A percentile compares a stretch with the other conserved stretches of the same genome.
These are phyloP conservation scores for Colistium nudipinnis DNA, from an alignment of 2,113 vertebrate species.

Conservation along the genomic window DNA sequence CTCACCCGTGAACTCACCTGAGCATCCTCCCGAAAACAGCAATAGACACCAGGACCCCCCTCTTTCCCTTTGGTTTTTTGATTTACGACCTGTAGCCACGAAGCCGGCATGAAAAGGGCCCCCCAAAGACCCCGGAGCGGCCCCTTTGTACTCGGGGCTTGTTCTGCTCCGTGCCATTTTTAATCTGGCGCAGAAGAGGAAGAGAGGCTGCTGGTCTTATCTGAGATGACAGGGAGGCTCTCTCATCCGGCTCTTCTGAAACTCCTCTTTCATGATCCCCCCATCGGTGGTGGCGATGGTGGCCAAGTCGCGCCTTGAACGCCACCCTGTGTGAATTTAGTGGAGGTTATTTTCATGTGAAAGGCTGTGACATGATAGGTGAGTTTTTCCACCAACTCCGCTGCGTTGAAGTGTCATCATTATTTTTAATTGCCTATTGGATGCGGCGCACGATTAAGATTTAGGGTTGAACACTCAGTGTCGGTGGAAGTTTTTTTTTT, in stretches of 20 bases:
- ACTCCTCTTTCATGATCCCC: slow-evolving; percentile 66
- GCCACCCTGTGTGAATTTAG: slow-evolving; percentile 42
- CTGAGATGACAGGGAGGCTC: slow-evolving; percentile 71
- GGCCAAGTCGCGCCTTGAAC: slow-evolving; percentile 32
- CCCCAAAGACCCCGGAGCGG: slow-evolving; percentile 65
- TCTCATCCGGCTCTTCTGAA: slow-evolving; percentile 60
- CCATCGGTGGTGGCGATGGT: slow-evolving; percentile 53
- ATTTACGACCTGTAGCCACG: slow-evolving; percentile 46
- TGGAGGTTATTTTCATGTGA: slow-evolving; percentile 56
- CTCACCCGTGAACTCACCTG: slow-evolving; percentile 25
- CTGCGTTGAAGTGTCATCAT: slow-evolving; percentile 9
- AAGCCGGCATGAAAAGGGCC: slow-evolving; percentile 67
- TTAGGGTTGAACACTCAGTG: slow-evolving; percentile 23
- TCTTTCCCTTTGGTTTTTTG: slow-evolving; percentile 61
- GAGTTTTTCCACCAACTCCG: slow-evolving; percentile 13
- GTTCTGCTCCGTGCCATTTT: slow-evolving; percentile 67
- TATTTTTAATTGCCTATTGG: slow-evolving; percentile 37
- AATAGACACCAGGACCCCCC: slow-evolving; percentile 35
- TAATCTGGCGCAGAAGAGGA: slow-evolving; percentile 66
- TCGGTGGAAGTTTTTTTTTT: slow-evolving; percentile 5
- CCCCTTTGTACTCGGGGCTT: slow-evolving; percentile 74
- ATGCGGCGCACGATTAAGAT: not conserved
- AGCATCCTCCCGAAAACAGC: not conserved
- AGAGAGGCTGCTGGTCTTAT: slow-evolving; percentile 66
- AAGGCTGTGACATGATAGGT: slow-evolving; percentile 22